Conservation (phyloP, 2,113 vertebrate species). For the Herpetotheres cachinnans region DNA sequence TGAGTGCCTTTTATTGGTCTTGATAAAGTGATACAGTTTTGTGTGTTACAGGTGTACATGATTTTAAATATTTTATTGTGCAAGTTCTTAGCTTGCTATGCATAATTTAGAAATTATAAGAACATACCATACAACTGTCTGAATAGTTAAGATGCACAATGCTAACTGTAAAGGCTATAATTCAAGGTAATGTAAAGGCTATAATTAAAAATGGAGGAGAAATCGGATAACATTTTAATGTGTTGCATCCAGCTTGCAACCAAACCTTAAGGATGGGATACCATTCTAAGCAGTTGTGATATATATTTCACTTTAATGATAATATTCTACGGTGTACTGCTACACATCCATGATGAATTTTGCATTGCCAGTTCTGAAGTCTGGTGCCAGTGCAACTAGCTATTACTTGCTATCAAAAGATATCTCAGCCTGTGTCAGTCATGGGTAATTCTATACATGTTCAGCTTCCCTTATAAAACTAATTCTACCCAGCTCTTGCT, state of each 20-base stretch:
- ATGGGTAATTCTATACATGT: background rate
- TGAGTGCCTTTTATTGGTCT: background rate
- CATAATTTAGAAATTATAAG: background rate
- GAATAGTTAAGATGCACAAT: background rate
- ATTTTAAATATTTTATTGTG: background rate
- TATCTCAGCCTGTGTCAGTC: background rate
- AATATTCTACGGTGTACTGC: background rate
- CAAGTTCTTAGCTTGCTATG: background rate
- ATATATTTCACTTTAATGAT: background rate
- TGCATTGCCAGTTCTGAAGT: background rate
- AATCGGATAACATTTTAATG: background rate
- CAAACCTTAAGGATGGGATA: background rate
- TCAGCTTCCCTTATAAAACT: background rate
- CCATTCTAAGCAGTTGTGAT: background rate
- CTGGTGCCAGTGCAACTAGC: background rate
- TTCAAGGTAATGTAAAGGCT: background rate
- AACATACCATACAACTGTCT: background rate
- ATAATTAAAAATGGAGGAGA: background rate
- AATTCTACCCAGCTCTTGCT: background rate
- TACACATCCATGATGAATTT: background rate
- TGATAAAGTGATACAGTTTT: background rate
- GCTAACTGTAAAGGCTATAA: background rate
- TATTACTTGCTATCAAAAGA: background rate
- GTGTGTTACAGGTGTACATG: background rate
- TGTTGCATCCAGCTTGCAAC: background rate